A percentile compares a stretch with the other conserved stretches of the same genome.
phyloP scores from a whole-genome alignment of 2,888 invertebrate species.

The Cloeon dipterum region DNA sequence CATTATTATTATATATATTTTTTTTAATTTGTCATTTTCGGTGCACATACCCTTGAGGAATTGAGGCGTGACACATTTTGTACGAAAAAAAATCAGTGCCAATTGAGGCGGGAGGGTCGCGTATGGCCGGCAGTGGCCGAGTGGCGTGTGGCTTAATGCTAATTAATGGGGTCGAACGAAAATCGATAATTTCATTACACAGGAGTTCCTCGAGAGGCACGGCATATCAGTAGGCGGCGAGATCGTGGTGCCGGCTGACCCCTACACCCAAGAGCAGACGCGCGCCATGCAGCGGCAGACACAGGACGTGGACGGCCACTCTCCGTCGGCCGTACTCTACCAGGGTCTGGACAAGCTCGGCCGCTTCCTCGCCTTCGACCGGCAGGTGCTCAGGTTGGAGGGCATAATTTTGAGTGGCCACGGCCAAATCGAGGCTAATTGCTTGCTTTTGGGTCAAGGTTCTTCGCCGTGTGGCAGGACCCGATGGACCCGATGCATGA shows the following conservation, averaged over 20 bases:
- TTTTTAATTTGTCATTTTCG: no score
- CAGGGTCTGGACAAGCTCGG: constrained; percentile 35
- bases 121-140: no score
- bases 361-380: constrained; percentile 52
- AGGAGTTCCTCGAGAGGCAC: constrained; percentile 66
- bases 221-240: constrained; percentile 48
- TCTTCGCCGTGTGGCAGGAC: constrained; percentile 21
- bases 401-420: not conserved
- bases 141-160: no score
- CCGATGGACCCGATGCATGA: constrained; percentile 21
- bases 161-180: constrained; percentile 6
- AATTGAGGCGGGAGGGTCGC: no score
- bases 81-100: no score
- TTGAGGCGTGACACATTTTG: no score
- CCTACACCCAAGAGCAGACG: constrained; percentile 26
- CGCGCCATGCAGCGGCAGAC: constrained; percentile 17
- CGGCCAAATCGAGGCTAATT: not conserved
- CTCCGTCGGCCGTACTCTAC: constrained; percentile 17
- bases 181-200: constrained; percentile 6
- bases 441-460: constrained; percentile 11
- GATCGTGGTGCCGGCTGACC: constrained; percentile 47
- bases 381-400: constrained; percentile 44
- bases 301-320: constrained; percentile 1
- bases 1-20: no score
- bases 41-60: no score